These are phyloP conservation scores for Montipora foliosa DNA, from an alignment of 64 coral and sea anemone genomes.

Conservation along the genomic window DNA sequence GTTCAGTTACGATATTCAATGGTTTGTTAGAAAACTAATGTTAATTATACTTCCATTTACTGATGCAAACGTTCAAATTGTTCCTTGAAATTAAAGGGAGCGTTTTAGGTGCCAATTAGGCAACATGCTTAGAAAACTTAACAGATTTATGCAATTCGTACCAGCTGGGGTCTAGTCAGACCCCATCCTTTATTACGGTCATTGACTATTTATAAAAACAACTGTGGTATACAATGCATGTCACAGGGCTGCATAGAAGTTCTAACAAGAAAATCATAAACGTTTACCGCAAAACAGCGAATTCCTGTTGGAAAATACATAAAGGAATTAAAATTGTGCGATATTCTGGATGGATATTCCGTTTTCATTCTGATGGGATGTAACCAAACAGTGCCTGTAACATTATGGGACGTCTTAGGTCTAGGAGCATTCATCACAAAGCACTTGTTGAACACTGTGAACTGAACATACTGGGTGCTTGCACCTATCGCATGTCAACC, in stretches of 20 bases:
- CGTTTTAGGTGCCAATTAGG: neutral
- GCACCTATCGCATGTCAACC: too few relatives aligned
- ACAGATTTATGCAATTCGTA: neutral
- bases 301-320: neutral
- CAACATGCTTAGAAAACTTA: neutral
- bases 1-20: neutral
- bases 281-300: neutral
- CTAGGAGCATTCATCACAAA: too few relatives aligned
- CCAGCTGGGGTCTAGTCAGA: neutral
- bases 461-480: too few relatives aligned
- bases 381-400: too few relatives aligned
- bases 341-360: too few relatives aligned
- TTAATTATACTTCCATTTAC: neutral
- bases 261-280: neutral
- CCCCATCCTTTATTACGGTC: neutral
- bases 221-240: neutral
- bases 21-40: neutral
- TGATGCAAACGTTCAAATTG: neutral
- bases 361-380: too few relatives aligned
- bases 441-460: too few relatives aligned
- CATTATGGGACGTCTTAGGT: too few relatives aligned
- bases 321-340: neutral
- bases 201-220: neutral
- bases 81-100: neutral
- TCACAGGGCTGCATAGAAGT: neutral